Percentiles rank a stretch among this genome's conserved stretches.
Evolutionary conservation across 2,113 vertebrate genomes (phyloP).

Genomic region (Verasper variegatus): DNA sequence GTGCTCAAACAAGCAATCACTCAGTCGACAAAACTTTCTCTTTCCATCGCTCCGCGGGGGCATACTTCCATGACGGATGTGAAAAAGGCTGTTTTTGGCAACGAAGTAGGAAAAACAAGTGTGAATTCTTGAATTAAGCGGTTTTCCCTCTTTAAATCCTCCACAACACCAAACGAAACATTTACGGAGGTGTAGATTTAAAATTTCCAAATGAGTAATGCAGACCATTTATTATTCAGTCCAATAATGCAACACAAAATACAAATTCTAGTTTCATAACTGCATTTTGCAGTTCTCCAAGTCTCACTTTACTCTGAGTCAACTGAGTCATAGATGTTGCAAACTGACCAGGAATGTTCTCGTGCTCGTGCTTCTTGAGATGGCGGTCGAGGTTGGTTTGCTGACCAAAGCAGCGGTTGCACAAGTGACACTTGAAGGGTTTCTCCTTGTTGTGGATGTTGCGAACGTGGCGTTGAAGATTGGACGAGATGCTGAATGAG

Average conservation of each 20-base stretch:
- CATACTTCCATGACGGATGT: background rate
- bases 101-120: constrained; percentile 21
- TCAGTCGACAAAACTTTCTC: constrained; percentile 12
- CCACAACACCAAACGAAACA: background rate
- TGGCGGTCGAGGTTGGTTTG: constrained; percentile 99
- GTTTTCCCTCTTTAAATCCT: background rate
- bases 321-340: background rate
- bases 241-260: constrained; percentile 17
- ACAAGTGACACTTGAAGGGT: constrained; percentile 98
- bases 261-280: constrained; percentile 26
- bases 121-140: constrained; percentile 12
- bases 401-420: constrained; percentile 98
- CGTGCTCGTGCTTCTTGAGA: constrained; percentile 98
- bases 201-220: background rate
- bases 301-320: constrained; percentile 7
- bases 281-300: constrained; percentile 12
- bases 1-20: constrained; percentile 3
- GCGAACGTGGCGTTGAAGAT: constrained; percentile 98
- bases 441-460: constrained; percentile 99
- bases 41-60: constrained; percentile 13
- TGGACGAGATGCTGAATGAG: constrained; percentile 99
- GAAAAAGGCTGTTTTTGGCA: constrained; percentile 35
- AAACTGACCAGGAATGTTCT: constrained; percentile 92
- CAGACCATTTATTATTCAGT: constrained; percentile 30
- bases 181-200: background rate